Percentiles rank a stretch among this genome's conserved stretches.
These are phyloP conservation scores for Phalacrocorax pelagicus DNA, from an alignment of 2,113 vertebrate genomes.

Conservation along the genomic window DNA sequence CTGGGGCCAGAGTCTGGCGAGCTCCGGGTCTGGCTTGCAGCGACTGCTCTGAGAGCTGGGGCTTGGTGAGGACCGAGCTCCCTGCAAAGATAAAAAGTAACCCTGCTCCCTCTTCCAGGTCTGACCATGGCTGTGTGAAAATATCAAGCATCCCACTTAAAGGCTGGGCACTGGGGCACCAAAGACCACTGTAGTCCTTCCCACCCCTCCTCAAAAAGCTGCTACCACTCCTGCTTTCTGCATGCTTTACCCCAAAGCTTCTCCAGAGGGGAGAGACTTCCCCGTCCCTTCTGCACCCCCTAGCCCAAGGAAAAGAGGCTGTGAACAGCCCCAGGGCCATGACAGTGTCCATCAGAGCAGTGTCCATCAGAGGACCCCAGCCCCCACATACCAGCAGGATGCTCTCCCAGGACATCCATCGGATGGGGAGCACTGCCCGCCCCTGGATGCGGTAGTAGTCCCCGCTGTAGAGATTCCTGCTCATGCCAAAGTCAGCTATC, in stretches of 20 bases:
- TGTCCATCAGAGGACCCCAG: fast-evolving
- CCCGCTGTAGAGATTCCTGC: conserved; percentile 94
- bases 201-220: background rate
- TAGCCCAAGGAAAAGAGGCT: background rate
- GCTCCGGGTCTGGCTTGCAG: background rate
- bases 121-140: background rate
- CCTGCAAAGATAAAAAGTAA: background rate
- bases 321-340: fast-evolving
- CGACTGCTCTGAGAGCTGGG: background rate
- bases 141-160: fast-evolving
- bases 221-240: background rate
- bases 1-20: background rate
- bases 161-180: background rate
- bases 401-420: conserved; percentile 99
- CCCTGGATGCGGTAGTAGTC: conserved; percentile 98
- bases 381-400: conserved; percentile 84
- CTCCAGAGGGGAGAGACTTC: background rate
- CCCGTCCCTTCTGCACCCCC: fast-evolving
- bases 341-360: background rate
- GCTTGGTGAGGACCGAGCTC: background rate
- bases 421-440: conserved; percentile 94
- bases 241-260: background rate
- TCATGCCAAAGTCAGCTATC: conserved; percentile 98
- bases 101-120: background rate
- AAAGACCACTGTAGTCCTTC: fast-evolving